phyloP scores from a whole-genome alignment of 2,113 vertebrate genomes.

The Sylvietta virens region DNA sequence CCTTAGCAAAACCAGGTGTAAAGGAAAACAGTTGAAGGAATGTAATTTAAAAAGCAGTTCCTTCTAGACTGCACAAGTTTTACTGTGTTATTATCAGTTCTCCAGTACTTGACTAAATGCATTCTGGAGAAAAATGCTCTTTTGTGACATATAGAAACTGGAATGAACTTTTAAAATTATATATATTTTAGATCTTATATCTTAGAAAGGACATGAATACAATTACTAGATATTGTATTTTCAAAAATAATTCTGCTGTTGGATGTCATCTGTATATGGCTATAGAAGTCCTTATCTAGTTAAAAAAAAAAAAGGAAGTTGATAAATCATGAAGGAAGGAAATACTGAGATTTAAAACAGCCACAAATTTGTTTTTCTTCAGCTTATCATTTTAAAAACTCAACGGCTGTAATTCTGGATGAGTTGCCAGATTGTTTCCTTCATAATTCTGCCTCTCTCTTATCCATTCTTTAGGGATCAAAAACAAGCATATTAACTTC shows the following conservation, averaged over 20 bases:
- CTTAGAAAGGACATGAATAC: neutral
- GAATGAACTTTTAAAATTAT: neutral
- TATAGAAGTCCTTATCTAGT: neutral
- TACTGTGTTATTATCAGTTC: neutral
- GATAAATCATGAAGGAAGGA: slow-evolving; percentile 58
- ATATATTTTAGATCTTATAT: neutral
- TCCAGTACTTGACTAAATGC: neutral
- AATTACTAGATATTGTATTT: neutral
- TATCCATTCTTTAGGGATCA: slow-evolving; percentile 44
- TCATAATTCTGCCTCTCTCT: slow-evolving; percentile 43
- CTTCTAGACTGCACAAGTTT: neutral
- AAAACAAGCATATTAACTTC: slow-evolving; percentile 38
- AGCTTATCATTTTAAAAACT: slow-evolving; percentile 45
- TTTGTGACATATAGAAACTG: neutral
- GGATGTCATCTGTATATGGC: neutral
- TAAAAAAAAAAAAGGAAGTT: slow-evolving; percentile 8
- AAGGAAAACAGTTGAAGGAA: neutral
- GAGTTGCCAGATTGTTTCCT: slow-evolving; percentile 55
- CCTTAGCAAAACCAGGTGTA: neutral
- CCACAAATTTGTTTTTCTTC: slow-evolving; percentile 44
- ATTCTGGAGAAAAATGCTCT: neutral
- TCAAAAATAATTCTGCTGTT: neutral
- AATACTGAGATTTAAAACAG: slow-evolving; percentile 44
- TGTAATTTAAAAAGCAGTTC: neutral
- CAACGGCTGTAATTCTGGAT: slow-evolving; percentile 29